Percentiles rank a stretch among this genome's conserved stretches.
These are phyloP conservation scores for Aptenodytes patagonicus DNA, from an alignment of 2,113 vertebrate species.

Conservation along the genomic window DNA sequence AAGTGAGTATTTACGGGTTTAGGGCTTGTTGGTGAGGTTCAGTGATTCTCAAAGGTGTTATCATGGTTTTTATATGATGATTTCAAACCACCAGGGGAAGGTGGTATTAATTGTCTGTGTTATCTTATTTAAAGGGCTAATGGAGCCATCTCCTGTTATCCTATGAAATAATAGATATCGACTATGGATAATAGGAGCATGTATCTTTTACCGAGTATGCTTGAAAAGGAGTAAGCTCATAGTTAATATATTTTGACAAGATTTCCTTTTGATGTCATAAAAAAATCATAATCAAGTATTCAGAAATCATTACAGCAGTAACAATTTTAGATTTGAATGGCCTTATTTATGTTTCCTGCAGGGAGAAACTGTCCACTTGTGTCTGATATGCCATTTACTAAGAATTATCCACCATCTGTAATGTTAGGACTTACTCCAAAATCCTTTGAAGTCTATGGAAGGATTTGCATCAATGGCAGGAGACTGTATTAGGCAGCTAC, in stretches of 20 bases:
- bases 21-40: background rate
- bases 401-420: constrained; percentile 11
- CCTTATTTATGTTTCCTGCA: background rate
- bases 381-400: constrained; percentile 1
- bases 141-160: background rate
- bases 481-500: background rate
- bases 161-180: too few species aligned
- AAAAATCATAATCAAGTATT: background rate
- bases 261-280: background rate
- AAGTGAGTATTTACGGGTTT: background rate
- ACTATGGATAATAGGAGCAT: background rate
- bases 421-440: constrained; percentile 14
- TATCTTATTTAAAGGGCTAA: background rate
- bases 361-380: background rate
- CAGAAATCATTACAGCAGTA: background rate
- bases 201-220: background rate
- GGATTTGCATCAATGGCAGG: background rate
- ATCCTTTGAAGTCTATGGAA: constrained; percentile 8
- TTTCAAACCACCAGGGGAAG: background rate
- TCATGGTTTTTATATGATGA: background rate
- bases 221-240: background rate
- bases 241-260: background rate
- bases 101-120: too few species aligned
- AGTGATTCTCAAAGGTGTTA: background rate
- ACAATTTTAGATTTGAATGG: background rate